Evolutionary conservation across 2,113 vertebrate genomes (phyloP).

Genomic region (Girardinichthys multiradiatus): DNA sequence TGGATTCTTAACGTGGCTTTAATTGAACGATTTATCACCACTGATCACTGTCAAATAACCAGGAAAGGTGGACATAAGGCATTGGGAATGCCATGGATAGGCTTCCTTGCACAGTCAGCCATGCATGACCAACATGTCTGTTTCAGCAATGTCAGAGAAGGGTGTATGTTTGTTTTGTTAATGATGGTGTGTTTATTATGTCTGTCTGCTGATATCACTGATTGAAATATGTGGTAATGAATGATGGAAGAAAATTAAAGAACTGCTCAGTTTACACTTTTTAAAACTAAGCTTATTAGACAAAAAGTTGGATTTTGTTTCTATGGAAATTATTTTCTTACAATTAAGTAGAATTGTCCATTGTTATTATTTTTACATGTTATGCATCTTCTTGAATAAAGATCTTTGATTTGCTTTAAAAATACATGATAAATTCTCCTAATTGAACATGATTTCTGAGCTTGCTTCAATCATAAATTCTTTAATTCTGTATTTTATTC

Average conservation of each 20-base stretch:
- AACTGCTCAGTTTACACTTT: slow-evolving; percentile 49
- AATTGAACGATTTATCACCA: slow-evolving; percentile 79
- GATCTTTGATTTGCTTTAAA: not conserved
- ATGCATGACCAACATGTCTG: slow-evolving; percentile 45
- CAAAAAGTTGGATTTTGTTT: slow-evolving; percentile 67
- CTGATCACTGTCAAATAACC: slow-evolving; percentile 74
- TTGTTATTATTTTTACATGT: slow-evolving; percentile 11
- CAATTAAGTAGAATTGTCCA: slow-evolving; percentile 56
- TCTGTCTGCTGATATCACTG: slow-evolving; percentile 32
- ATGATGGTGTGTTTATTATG: slow-evolving; percentile 36
- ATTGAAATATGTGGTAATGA: slow-evolving; percentile 34
- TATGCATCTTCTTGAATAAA: not conserved
- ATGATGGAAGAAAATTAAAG: not conserved
- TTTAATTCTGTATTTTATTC: not conserved
- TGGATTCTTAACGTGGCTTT: slow-evolving; percentile 72
- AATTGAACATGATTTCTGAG: too few relatives aligned
- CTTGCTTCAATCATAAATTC: too few relatives aligned
- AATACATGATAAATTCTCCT: not conserved
- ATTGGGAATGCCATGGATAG: slow-evolving; percentile 53
- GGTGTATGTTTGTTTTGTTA: slow-evolving; percentile 24
- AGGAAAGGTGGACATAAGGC: slow-evolving; percentile 58
- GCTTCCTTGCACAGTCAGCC: slow-evolving; percentile 47
- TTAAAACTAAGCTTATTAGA: slow-evolving; percentile 68
- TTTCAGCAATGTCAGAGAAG: slow-evolving; percentile 36
- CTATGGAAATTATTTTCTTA: slow-evolving; percentile 43